phyloP scores from a whole-genome alignment of 1,140 invertebrate genomes.

The Rhopalosiphum padi region DNA sequence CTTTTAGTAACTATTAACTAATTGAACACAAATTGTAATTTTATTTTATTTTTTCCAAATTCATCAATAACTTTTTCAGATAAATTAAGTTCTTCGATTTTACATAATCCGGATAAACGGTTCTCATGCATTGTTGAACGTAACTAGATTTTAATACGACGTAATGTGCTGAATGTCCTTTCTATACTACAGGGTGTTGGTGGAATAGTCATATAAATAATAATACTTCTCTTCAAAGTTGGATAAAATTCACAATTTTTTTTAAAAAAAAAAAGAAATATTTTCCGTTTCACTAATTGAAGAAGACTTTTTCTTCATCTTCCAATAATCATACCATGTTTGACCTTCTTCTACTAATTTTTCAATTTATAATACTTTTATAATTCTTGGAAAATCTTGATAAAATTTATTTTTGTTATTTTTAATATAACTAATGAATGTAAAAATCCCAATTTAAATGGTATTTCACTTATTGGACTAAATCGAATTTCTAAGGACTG shows the following conservation, averaged over 20 bases:
- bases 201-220: not conserved
- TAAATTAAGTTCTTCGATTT: no score
- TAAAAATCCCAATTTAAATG: no score
- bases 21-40: no score
- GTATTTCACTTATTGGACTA: no score
- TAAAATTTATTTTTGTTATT: not conserved
- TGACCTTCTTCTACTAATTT: not conserved
- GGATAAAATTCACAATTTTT: not conserved
- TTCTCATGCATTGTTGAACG: not conserved
- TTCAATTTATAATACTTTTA: not conserved
- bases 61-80: no score
- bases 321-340: constrained; percentile 3
- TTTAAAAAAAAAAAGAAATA: no score
- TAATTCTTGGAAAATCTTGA: not conserved
- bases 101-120: no score
- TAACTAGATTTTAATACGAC: not conserved
- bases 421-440: not conserved
- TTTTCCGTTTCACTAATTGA: not conserved
- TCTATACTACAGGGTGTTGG: not conserved
- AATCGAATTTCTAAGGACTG: no score
- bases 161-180: not conserved
- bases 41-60: no score
- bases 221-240: not conserved
- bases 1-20: no score
- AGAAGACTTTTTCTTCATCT: not conserved